Conservation (phyloP, 2,888 invertebrate species). For the Melanostoma mellinum region DNA sequence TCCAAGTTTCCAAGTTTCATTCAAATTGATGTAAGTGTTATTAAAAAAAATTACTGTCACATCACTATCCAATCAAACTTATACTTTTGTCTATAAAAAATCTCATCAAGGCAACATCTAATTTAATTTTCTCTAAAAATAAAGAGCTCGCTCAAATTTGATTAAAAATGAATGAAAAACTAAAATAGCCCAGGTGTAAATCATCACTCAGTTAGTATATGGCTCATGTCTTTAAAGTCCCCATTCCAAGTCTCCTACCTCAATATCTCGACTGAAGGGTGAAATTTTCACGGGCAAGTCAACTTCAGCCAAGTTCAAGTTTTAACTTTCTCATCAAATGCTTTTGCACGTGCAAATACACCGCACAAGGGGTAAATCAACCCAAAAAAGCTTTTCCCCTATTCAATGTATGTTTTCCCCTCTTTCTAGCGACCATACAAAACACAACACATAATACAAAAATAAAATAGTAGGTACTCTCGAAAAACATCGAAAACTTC, state of each 20-base stretch:
- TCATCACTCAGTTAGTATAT: too few relatives aligned
- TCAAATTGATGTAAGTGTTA: too few relatives aligned
- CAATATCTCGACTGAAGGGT: not conserved
- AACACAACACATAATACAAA: constrained; percentile 14
- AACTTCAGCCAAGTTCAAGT: constrained; percentile 68
- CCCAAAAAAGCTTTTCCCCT: constrained; percentile 49
- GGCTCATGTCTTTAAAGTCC: too few relatives aligned
- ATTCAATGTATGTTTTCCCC: constrained; percentile 9
- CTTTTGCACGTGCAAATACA: constrained; percentile 54
- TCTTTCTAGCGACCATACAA: constrained; percentile 4
- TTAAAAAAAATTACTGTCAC: too few relatives aligned
- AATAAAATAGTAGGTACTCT: not conserved
- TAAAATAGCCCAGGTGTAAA: too few relatives aligned
- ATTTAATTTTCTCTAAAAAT: too few relatives aligned
- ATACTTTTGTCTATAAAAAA: too few relatives aligned
- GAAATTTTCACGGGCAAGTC: constrained; percentile 67
- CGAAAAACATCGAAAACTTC: constrained; percentile 4
- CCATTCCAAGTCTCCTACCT: not conserved
- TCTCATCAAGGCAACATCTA: too few relatives aligned
- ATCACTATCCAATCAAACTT: too few relatives aligned
- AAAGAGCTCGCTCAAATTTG: too few relatives aligned
- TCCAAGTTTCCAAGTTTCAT: too few relatives aligned
- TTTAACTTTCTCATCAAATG: constrained; percentile 28
- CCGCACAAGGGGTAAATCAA: constrained; percentile 5
- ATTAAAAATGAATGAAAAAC: too few relatives aligned